Base-by-base conservation (phyloP, 2,797 vertebrate species). In the Paramormyrops hopkinsi region DNA sequence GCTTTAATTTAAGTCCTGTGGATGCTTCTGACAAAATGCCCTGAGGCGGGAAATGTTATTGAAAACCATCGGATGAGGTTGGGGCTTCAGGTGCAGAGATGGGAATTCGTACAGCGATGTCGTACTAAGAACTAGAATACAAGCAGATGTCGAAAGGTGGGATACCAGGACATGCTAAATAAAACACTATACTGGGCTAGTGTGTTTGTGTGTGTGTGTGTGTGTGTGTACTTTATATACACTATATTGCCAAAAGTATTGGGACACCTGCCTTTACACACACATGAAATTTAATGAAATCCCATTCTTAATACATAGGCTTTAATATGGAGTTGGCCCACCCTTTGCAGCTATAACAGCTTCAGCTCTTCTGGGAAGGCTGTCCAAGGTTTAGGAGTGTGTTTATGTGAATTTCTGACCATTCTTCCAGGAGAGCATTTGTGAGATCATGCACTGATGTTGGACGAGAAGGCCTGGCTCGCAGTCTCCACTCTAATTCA, bases 1-100 rank as follows among this genome's bases (percentile, higher is more conserved):
- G 85, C 84, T 92, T 91, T 91, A 90, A 92, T 92, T 90, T 90
- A 89, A 90, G 89, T 89, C 89, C 91, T 88, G 87, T 56, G 85
- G 92, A 92, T 53, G 73, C 86, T 46, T 79, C 37, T 44, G 46
- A 88, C 56, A 87, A 88, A 90, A 89, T 88, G 84, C 87, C 90
- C 89, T 44, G 88, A 86, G 88, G 90, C 88, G 12, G 65, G 17
- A 53, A 14, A 86, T 90, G 88, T 87, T 91, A 83, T 90, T 90
- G 83, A 89, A 46, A 88, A 48, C 51, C n/a, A 86, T 54, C 19
- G 41, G 79, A 85, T 88, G 59, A 88, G 87, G 29, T 76, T 53
- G 12, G 65, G 62, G 62, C 56, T 65, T 91, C 41, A 87, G 51
- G 86, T 69, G 85, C 82, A 76, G 88, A 76, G 62, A 89, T 82